These are phyloP conservation scores for Drosophila takahashii DNA, from an alignment of 1,140 invertebrate genomes.

Conservation along the genomic window DNA sequence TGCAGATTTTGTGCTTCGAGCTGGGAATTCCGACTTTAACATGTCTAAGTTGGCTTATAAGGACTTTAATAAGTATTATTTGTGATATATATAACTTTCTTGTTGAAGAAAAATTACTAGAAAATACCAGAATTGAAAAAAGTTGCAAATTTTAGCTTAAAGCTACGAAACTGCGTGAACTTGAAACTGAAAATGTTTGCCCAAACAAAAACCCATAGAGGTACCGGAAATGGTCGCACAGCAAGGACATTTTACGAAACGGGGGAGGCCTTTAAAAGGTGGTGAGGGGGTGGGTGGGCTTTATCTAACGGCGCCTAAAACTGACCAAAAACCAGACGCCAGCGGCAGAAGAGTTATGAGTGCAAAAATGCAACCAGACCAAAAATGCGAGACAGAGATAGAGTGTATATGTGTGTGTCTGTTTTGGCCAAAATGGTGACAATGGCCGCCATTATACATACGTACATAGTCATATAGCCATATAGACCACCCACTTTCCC, in stretches of 20 bases:
- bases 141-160: neutral
- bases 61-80: neutral
- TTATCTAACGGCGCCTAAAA: conserved; percentile 71
- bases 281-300: conserved; percentile 18
- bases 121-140: neutral
- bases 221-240: conserved; percentile 29
- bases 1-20: conserved; percentile 7
- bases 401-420: conserved; percentile 4
- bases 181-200: conserved; percentile 48
- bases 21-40: neutral
- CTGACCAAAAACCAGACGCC: conserved; percentile 62
- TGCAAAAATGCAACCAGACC: conserved; percentile 57
- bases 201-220: conserved; percentile 18
- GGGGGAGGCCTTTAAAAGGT: neutral
- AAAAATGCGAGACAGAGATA: conserved; percentile 14
- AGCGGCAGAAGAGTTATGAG: conserved; percentile 69
- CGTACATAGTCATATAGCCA: conserved; percentile 20
- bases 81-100: neutral
- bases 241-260: conserved; percentile 35
- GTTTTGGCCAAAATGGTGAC: conserved; percentile 68
- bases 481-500: conserved; percentile 24
- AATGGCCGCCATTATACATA: conserved; percentile 72
- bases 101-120: neutral
- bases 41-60: neutral
- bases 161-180: conserved; percentile 42